phyloP scores from a whole-genome alignment of 2,797 vertebrate genomes.

The Distichodus sexfasciatus region DNA sequence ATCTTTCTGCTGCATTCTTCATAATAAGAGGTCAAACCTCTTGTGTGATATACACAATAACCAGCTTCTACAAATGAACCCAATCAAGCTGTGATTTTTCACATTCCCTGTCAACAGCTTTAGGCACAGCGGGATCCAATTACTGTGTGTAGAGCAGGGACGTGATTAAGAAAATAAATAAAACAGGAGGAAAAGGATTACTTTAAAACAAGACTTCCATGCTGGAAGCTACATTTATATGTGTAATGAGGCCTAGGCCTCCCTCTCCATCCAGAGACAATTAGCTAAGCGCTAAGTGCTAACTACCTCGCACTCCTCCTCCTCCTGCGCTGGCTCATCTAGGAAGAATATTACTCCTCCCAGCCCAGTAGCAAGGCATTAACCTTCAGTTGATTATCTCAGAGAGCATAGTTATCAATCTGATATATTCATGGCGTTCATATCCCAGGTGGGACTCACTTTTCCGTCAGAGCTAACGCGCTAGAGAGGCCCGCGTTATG shows the following conservation, averaged over 20 bases:
- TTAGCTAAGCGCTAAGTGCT: slow-evolving; percentile 48
- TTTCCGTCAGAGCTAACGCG: not conserved
- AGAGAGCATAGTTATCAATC: slow-evolving; percentile 49
- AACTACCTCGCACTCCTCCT: slow-evolving; percentile 52
- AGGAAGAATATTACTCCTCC: slow-evolving; percentile 39
- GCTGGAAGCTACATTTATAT: slow-evolving; percentile 70
- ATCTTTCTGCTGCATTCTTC: not conserved
- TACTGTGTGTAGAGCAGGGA: slow-evolving; percentile 60
- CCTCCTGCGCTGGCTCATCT: slow-evolving; percentile 27
- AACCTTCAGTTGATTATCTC: slow-evolving; percentile 74
- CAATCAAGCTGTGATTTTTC: not conserved
- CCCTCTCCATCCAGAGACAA: slow-evolving; percentile 58
- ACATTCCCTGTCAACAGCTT: slow-evolving; percentile 56
- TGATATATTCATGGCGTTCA: slow-evolving; percentile 20
- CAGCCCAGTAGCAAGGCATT: slow-evolving; percentile 60
- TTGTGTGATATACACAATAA: not conserved
- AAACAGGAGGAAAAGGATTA: slow-evolving; percentile 40
- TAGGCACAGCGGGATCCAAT: slow-evolving; percentile 62
- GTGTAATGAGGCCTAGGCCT: slow-evolving; percentile 69
- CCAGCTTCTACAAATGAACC: not conserved
- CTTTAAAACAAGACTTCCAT: slow-evolving; percentile 55
- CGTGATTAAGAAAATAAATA: slow-evolving; percentile 61
- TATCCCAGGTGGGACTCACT: slow-evolving; percentile 6
- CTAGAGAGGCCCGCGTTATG: not conserved
- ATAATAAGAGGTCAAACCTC: not conserved